phyloP scores from a whole-genome alignment of 2,113 vertebrate genomes.

The Hystrix cristata region DNA sequence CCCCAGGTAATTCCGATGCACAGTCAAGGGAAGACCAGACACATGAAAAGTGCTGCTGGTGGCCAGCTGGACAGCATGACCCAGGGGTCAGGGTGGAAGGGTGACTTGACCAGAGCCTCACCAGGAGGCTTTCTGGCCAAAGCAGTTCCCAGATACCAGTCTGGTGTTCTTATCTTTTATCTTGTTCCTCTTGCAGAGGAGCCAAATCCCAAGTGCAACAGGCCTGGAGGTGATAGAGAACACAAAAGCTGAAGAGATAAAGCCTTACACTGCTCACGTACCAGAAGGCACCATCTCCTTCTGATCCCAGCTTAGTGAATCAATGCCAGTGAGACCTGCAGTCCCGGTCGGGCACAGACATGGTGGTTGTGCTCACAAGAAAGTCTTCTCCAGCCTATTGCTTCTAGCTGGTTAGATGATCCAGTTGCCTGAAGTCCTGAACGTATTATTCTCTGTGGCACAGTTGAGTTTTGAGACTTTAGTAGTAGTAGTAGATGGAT shows the following conservation, averaged over 20 bases:
- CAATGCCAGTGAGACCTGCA: background rate
- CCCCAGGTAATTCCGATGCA: background rate
- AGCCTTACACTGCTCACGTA: background rate
- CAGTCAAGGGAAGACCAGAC: background rate
- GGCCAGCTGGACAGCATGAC: background rate
- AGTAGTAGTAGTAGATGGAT: background rate
- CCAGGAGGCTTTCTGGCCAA: background rate
- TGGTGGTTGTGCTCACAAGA: background rate
- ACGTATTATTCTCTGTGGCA: background rate
- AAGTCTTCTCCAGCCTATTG: background rate
- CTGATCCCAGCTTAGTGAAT: background rate
- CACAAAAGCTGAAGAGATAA: background rate
- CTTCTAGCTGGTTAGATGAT: background rate
- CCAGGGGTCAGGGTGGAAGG: background rate
- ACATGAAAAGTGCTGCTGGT: background rate
- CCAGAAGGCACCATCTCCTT: background rate
- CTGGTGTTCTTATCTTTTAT: background rate
- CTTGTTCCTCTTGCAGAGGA: background rate
- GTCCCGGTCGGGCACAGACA: background rate
- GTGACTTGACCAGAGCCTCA: background rate
- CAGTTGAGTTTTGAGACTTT: background rate
- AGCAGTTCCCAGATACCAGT: background rate
- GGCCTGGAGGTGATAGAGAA: background rate
- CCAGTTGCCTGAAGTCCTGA: background rate
- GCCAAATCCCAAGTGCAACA: background rate